These are phyloP conservation scores for Castor canadensis DNA, from an alignment of 2,113 vertebrate species.

Conservation along the genomic window DNA sequence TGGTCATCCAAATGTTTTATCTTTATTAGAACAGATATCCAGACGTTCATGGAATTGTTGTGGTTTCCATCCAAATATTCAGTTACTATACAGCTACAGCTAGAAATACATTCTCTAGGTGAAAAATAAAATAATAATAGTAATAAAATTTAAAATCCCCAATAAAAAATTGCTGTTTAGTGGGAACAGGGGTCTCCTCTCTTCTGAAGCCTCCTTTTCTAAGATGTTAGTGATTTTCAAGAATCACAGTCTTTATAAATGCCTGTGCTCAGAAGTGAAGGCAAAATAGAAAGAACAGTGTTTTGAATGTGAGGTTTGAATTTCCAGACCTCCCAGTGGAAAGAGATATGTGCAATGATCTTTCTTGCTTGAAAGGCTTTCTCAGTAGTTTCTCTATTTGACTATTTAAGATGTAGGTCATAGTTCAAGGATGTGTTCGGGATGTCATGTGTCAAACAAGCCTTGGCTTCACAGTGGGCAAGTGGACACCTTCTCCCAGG, in stretches of 20 bases:
- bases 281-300: not conserved
- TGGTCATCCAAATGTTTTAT: not conserved
- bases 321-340: not conserved
- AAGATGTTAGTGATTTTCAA: not conserved
- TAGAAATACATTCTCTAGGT: not conserved
- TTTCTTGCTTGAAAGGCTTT: not conserved
- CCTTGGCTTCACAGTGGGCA: not conserved
- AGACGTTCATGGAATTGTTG: not conserved
- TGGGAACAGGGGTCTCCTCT: accelerated
- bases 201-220: not conserved
- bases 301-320: not conserved
- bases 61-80: not conserved
- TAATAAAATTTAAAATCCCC: not conserved
- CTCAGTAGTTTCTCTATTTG: not conserved
- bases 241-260: not conserved
- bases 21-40: not conserved
- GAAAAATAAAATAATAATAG: not conserved
- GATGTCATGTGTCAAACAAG: not conserved
- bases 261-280: not conserved
- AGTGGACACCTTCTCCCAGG: not conserved
- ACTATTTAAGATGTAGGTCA: not conserved
- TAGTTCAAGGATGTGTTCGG: not conserved
- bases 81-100: not conserved
- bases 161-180: not conserved
- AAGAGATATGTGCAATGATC: not conserved